Evolutionary conservation across 2,113 vertebrate genomes (phyloP).

Genomic region (Perca flavescens): DNA sequence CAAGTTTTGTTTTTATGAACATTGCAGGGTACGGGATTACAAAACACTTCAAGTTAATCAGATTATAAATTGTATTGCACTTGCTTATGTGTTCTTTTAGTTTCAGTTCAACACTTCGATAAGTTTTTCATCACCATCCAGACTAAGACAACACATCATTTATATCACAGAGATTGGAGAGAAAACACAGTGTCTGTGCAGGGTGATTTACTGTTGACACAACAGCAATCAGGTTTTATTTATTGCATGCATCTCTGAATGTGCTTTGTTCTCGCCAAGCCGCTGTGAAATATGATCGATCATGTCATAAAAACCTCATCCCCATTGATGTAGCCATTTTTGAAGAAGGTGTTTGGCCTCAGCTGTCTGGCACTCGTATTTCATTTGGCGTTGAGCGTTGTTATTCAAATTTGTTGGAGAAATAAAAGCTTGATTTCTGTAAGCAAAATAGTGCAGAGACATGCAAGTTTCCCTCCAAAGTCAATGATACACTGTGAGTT

Average conservation of each 20-base stretch:
- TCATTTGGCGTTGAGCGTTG: conserved; percentile 32
- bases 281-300: conserved; percentile 60
- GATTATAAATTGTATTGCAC: conserved; percentile 23
- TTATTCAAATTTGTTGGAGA: conserved; percentile 56
- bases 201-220: conserved; percentile 72
- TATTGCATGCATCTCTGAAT: conserved; percentile 51
- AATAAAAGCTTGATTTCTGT: conserved; percentile 14
- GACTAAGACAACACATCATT: conserved; percentile 51
- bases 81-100: conserved; percentile 16
- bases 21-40: background rate
- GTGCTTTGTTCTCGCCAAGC: conserved; percentile 41
- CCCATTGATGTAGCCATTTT: conserved; percentile 45
- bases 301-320: conserved; percentile 63
- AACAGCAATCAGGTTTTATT: conserved; percentile 70
- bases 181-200: conserved; percentile 48
- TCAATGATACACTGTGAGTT: conserved; percentile 12
- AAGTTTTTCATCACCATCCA: conserved; percentile 65
- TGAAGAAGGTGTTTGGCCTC: conserved; percentile 61
- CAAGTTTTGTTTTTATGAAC: conserved; percentile 34
- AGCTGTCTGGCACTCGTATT: conserved; percentile 45
- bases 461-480: conserved; percentile 35
- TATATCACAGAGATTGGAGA: conserved; percentile 30
- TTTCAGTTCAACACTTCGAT: conserved; percentile 26
- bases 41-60: conserved; percentile 45
- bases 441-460: conserved; percentile 28